A percentile compares a stretch with the other conserved stretches of the same genome.
phyloP scores from a whole-genome alignment of 1,140 invertebrate genomes.

The Diabrotica undecimpunctata region DNA sequence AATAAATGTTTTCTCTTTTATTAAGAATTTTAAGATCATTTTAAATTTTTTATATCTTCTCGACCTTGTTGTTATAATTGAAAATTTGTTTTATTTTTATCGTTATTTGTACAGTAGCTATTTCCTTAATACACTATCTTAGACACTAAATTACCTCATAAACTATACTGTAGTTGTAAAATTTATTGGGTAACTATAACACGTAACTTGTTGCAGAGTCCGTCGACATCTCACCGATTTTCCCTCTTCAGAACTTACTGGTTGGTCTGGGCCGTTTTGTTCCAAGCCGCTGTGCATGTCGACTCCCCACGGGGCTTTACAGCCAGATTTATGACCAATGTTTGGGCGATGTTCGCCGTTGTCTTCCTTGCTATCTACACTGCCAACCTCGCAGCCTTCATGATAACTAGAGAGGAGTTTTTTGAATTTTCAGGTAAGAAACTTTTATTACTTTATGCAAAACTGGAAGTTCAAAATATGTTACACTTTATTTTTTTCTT shows the following conservation, averaged over 20 bases:
- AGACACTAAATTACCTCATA: too few species aligned
- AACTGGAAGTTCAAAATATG: too few species aligned
- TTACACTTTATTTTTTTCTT: too few species aligned
- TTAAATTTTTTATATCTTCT: too few species aligned
- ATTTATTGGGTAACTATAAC: too few species aligned
- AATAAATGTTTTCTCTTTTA: too few species aligned
- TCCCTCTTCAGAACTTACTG: slow-evolving; percentile 96
- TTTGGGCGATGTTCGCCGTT: slow-evolving; percentile 97
- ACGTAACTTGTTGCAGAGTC: slow-evolving; percentile 43
- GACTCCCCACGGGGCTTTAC: slow-evolving; percentile 93
- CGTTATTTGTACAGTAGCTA: too few species aligned
- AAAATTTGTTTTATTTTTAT: too few species aligned
- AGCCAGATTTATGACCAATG: slow-evolving; percentile 92
- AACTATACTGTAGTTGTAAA: too few species aligned
- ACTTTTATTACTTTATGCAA: neutral
- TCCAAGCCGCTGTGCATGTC: slow-evolving; percentile 91
- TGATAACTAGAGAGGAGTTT: slow-evolving; percentile 98
- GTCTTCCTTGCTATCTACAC: slow-evolving; percentile 94
- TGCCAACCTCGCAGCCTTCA: slow-evolving; percentile 97
- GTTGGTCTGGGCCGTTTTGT: slow-evolving; percentile 99
- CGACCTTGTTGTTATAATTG: too few species aligned
- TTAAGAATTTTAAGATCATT: too few species aligned
- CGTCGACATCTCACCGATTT: slow-evolving; percentile 77
- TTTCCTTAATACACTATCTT: too few species aligned
- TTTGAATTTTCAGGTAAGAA: slow-evolving; percentile 76